A percentile compares a stretch with the other conserved stretches of the same genome.
phyloP scores from a whole-genome alignment of 2,888 invertebrate genomes.

The Cantharis lateralis region DNA sequence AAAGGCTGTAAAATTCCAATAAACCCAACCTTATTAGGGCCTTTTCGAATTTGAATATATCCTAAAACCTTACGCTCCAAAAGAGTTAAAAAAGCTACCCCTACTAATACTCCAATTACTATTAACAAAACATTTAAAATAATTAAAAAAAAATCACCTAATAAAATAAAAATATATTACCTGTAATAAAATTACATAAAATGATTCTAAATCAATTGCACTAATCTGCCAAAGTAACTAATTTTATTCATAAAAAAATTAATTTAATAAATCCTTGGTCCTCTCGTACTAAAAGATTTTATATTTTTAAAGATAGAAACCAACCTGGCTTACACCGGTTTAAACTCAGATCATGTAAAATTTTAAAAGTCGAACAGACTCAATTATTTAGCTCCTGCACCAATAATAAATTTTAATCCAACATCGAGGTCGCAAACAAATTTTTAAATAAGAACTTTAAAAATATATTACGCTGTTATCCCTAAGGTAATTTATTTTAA shows the following conservation, averaged over 20 bases:
- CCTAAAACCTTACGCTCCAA: conserved; percentile 73
- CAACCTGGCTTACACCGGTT: conserved; percentile 84
- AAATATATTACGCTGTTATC: conserved; percentile 85
- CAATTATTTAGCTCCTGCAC: conserved; percentile 70
- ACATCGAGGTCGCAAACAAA: conserved; percentile 87
- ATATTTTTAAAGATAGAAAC: conserved; percentile 75
- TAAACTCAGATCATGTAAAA: conserved; percentile 90
- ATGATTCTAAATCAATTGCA: conserved; percentile 75
- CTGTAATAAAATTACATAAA: conserved; percentile 62
- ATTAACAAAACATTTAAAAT: conserved; percentile 56
- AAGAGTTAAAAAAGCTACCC: conserved; percentile 73
- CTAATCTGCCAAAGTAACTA: conserved; percentile 69
- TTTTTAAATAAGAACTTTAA: conserved; percentile 73
- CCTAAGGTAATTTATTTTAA: conserved; percentile 78
- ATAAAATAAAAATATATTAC: conserved; percentile 59
- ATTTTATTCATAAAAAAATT: conserved; percentile 53
- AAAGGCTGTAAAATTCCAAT: conserved; percentile 70
- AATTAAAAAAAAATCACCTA: conserved; percentile 43
- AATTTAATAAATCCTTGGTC: conserved; percentile 66
- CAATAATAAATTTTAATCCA: conserved; percentile 76
- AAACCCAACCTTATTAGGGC: conserved; percentile 72
- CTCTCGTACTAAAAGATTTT: conserved; percentile 79
- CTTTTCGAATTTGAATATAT: conserved; percentile 75
- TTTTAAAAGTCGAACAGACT: conserved; percentile 83
- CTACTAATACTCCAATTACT: conserved; percentile 65